These are phyloP conservation scores for Halocaridina rubra DNA, from an alignment of 2,888 invertebrate genomes.

Conservation along the genomic window DNA sequence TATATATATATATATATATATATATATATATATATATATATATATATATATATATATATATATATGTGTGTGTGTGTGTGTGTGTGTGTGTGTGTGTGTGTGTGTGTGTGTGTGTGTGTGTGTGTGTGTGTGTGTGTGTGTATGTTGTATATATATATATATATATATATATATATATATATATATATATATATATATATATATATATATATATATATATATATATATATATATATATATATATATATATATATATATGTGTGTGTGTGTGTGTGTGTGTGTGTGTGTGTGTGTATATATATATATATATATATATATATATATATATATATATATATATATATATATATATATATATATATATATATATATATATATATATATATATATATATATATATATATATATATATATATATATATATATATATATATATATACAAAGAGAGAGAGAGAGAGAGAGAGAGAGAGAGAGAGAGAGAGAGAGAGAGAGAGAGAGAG, in stretches of 20 bases:
- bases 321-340: neutral
- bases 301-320: neutral
- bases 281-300: neutral
- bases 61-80: neutral
- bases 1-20: neutral
- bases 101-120: constrained; percentile 11
- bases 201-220: neutral
- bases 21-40: neutral
- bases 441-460: neutral
- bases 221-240: constrained; percentile 4
- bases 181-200: neutral
- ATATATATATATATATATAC: neutral
- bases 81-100: neutral
- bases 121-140: neutral
- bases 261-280: neutral
- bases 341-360: neutral
- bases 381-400: neutral
- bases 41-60: neutral
- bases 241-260: neutral
- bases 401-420: neutral
- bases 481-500: no score
- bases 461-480: neutral
- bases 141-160: neutral
- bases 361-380: neutral
- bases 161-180: neutral